These are phyloP conservation scores for Meiosimyza platycephala DNA, from an alignment of 2,888 invertebrate species.

Conservation along the genomic window DNA sequence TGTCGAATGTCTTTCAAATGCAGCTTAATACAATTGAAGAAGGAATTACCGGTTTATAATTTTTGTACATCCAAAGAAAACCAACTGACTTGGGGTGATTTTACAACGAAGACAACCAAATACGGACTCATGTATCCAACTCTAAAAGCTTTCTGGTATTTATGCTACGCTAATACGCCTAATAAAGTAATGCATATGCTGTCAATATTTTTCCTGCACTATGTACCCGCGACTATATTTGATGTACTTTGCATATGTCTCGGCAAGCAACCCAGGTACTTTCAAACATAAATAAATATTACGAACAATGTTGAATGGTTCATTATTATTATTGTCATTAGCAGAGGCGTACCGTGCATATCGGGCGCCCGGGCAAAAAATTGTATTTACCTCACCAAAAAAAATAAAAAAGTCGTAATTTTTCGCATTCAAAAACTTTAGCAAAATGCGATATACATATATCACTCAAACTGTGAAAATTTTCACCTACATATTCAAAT, in stretches of 20 bases:
- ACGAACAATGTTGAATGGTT: too few species aligned
- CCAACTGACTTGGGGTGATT: constrained; percentile 82
- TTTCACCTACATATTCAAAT: too few species aligned
- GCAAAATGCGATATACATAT: too few species aligned
- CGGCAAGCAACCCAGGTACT: constrained; percentile 73
- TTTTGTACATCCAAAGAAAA: constrained; percentile 87
- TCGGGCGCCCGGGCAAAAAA: too few species aligned
- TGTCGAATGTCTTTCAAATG: too few species aligned
- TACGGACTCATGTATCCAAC: constrained; percentile 73
- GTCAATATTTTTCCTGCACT: constrained; percentile 74
- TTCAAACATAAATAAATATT: too few species aligned
- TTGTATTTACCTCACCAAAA: too few species aligned
- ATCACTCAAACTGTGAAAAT: too few species aligned
- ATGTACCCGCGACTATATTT: constrained; percentile 74
- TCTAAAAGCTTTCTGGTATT: constrained; percentile 77
- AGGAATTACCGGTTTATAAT: constrained; percentile 81
- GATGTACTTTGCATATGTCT: constrained; percentile 70
- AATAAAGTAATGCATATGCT: constrained; percentile 70
- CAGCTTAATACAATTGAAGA: constrained; percentile 50
- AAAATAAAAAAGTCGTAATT: too few species aligned
- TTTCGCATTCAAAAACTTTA: too few species aligned
- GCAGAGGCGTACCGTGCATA: too few species aligned
- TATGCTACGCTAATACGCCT: constrained; percentile 72
- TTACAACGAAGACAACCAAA: constrained; percentile 72
- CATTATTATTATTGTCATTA: too few species aligned